Conservation (phyloP, 2,888 invertebrate genomes). For the Timandra comae region DNA sequence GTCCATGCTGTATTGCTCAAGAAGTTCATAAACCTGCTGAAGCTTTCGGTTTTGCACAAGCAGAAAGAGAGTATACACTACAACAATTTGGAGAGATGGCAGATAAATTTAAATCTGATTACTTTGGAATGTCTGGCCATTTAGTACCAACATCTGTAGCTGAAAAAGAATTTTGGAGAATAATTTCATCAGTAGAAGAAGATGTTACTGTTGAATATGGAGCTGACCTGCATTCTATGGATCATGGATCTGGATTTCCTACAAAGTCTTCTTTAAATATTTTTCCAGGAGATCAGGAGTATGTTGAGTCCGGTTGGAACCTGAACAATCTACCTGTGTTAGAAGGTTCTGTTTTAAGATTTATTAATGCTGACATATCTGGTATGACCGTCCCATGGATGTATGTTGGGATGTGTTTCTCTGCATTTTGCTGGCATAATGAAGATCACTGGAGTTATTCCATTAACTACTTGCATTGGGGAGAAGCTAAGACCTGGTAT, state of each 20-base stretch:
- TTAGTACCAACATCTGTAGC: conserved; percentile 77
- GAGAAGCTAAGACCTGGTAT: conserved; percentile 90
- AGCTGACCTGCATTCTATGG: conserved; percentile 86
- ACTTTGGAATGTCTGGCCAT: conserved; percentile 83
- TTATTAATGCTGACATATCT: conserved; percentile 86
- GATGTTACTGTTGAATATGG: conserved; percentile 87
- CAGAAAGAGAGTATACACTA: conserved; percentile 81
- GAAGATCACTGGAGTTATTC: conserved; percentile 92
- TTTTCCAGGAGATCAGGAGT: conserved; percentile 78
- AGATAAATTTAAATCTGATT: conserved; percentile 85
- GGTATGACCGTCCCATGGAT: conserved; percentile 87
- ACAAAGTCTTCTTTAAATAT: conserved; percentile 79
- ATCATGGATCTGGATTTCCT: conserved; percentile 86
- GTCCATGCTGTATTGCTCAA: conserved; percentile 82
- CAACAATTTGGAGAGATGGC: conserved; percentile 88
- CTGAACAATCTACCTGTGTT: conserved; percentile 85
- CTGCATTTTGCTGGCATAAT: conserved; percentile 90
- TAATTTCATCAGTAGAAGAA: conserved; percentile 83
- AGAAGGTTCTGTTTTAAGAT: conserved; percentile 82
- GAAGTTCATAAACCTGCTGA: conserved; percentile 81
- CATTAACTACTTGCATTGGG: conserved; percentile 89
- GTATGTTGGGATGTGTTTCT: conserved; percentile 91
- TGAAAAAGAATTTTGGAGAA: conserved; percentile 87
- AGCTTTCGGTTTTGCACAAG: conserved; percentile 87
- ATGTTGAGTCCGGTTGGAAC: conserved; percentile 84